phyloP scores from a whole-genome alignment of 1,140 invertebrate species.

The Heterodera carotae region DNA sequence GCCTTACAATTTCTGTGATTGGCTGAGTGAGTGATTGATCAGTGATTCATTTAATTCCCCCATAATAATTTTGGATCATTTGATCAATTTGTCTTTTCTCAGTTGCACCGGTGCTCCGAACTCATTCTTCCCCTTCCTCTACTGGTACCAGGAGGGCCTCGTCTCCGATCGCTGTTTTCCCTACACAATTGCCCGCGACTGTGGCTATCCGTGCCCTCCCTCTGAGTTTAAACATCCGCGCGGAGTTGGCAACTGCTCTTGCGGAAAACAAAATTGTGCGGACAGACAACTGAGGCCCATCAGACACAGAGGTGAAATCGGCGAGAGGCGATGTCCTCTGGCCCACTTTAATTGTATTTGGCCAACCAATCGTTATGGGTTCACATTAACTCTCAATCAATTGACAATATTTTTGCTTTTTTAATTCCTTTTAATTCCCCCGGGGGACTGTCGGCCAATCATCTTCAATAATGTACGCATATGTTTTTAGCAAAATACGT shows the following conservation, averaged over 20 bases:
- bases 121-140: conserved; percentile 33
- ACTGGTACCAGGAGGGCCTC: conserved; percentile 24
- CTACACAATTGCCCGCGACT: conserved; percentile 28
- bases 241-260: conserved; percentile 17
- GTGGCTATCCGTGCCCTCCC: conserved; percentile 26
- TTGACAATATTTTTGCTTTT: too few species aligned
- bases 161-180: conserved; percentile 26
- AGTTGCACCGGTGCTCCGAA: conserved; percentile 30
- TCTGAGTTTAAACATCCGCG: conserved; percentile 21
- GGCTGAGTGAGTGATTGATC: too few species aligned
- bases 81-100: neutral
- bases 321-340: too few species aligned
- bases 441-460: too few species aligned
- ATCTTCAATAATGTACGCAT: neutral
- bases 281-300: conserved; percentile 1
- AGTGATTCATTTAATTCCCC: neutral
- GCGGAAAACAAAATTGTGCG: neutral
- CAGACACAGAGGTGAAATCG: neutral
- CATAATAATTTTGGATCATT: neutral
- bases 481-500: conserved; percentile 42
- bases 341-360: too few species aligned
- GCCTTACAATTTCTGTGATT: too few species aligned
- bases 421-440: too few species aligned
- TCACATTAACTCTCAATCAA: too few species aligned
- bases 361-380: too few species aligned